Percentiles rank a stretch among this genome's conserved stretches.
Conservation (phyloP, 2,797 vertebrate species). For the Microctenopoma lineatum region DNA sequence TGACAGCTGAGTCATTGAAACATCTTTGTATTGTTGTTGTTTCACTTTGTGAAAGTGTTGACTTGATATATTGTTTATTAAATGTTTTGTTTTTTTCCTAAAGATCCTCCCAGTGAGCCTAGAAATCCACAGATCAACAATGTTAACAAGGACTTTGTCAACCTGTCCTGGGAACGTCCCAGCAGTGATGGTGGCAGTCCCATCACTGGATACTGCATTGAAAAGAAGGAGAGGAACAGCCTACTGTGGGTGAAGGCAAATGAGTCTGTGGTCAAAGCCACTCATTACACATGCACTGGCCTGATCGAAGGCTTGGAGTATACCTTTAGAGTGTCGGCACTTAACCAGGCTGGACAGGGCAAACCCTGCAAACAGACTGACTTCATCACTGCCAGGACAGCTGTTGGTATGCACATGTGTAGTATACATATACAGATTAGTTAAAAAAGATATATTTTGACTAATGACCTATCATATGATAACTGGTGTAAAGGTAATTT, state of each 20-base stretch:
- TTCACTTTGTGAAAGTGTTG: no score
- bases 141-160: conserved; percentile 93
- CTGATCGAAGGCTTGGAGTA: conserved; percentile 97
- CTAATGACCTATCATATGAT: no score
- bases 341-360: conserved; percentile 94
- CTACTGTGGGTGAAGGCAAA: conserved; percentile 96
- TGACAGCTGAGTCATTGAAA: no score
- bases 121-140: conserved; percentile 91
- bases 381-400: conserved; percentile 92
- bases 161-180: conserved; percentile 94
- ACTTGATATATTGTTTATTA: background rate
- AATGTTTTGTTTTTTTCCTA: conserved; percentile 8
- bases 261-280: conserved; percentile 89
- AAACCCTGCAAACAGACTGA: conserved; percentile 97
- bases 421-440: no score
- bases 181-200: conserved; percentile 94
- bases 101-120: conserved; percentile 95
- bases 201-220: conserved; percentile 92
- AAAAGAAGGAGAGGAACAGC: conserved; percentile 98
- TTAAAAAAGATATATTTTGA: background rate
- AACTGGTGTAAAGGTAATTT: no score
- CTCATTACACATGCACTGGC: conserved; percentile 92
- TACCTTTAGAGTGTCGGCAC: conserved; percentile 94
- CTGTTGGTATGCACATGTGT: conserved; percentile 83
- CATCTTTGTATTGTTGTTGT: no score